These are phyloP conservation scores for Halcyon malimbica DNA, from an alignment of 2,113 vertebrate species.

Conservation along the genomic window DNA sequence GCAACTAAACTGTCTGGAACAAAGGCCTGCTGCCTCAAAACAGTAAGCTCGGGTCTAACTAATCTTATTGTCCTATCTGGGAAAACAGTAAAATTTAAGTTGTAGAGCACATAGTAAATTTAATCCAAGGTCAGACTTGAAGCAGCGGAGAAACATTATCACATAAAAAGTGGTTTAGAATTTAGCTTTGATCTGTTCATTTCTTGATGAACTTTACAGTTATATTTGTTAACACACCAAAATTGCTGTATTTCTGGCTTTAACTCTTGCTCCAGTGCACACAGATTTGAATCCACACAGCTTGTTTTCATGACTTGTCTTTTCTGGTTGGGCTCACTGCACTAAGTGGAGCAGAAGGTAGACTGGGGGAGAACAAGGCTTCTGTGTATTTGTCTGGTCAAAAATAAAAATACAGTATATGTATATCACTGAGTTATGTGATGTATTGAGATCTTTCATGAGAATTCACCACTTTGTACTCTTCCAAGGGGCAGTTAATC, in stretches of 20 bases:
- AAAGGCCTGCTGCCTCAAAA: background rate
- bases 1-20: background rate
- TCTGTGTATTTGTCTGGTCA: background rate
- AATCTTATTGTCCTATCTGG: background rate
- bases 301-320: conserved; percentile 39
- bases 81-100: background rate
- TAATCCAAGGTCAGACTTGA: background rate
- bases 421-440: background rate
- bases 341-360: conserved; percentile 53
- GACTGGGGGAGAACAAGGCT: background rate
- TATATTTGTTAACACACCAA: background rate
- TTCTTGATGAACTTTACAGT: background rate
- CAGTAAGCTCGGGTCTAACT: fast-evolving
- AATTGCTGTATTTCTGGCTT: background rate
- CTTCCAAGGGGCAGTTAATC: background rate
- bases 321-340: conserved; percentile 42
- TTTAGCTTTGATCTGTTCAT: background rate
- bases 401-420: background rate
- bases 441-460: background rate
- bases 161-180: background rate
- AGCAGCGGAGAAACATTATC: background rate
- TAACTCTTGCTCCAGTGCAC: background rate
- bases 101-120: background rate
- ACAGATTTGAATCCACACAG: background rate
- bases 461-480: background rate